Evolutionary conservation across 2,113 vertebrate genomes (phyloP).

Genomic region (Nibea coibor): DNA sequence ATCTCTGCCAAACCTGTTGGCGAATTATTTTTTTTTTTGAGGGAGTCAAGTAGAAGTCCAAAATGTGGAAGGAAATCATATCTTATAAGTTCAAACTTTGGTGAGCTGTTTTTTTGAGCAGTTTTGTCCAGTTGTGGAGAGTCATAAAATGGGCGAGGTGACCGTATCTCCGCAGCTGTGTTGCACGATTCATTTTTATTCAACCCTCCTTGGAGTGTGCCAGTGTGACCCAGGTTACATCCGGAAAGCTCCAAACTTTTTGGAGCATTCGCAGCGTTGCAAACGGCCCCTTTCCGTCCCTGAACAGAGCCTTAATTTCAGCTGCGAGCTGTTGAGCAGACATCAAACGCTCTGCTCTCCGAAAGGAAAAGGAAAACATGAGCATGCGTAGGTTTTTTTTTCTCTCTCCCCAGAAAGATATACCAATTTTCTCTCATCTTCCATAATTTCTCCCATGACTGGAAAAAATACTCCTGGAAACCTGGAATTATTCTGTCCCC

Average conservation of each 20-base stretch:
- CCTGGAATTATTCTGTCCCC: conserved; percentile 33
- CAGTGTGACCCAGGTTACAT: neutral
- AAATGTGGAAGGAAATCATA: neutral
- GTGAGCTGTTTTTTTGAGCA: too few species aligned
- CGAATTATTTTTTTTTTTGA: too few species aligned
- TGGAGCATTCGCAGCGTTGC: neutral
- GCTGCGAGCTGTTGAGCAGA: conserved; percentile 30
- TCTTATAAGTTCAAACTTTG: too few species aligned
- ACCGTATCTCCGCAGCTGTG: neutral
- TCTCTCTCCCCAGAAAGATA: neutral
- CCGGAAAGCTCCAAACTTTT: conserved; percentile 6
- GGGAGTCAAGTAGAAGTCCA: neutral
- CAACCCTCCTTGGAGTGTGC: too few species aligned
- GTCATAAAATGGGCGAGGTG: neutral
- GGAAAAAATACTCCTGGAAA: conserved; percentile 17
- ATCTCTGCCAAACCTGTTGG: neutral
- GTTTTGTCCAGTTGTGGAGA: too few species aligned
- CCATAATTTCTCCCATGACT: conserved; percentile 24
- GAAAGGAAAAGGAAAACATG: conserved; percentile 18
- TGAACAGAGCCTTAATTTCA: conserved; percentile 32
- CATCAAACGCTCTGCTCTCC: conserved; percentile 39
- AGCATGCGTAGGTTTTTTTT: conserved; percentile 5
- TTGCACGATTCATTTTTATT: neutral
- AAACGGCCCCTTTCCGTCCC: conserved; percentile 18
- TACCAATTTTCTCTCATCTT: conserved; percentile 36